Evolutionary conservation across 2,797 vertebrate species (phyloP), one percentile per base, ranked within the genome.

Genomic region (Pangasius sanitwongsei): DNA sequence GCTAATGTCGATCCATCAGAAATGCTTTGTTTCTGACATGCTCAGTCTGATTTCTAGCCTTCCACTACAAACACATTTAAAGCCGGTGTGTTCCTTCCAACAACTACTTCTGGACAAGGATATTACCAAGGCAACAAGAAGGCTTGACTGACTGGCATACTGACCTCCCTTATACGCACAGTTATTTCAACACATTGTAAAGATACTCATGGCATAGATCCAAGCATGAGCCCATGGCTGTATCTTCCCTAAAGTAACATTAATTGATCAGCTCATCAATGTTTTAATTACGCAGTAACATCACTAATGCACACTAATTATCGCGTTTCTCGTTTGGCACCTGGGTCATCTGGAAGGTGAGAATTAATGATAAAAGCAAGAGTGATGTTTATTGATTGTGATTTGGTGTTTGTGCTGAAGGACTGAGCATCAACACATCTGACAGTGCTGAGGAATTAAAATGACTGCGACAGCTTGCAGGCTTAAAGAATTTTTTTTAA

Each of bases 271-370:
- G n/a, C 31, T 63, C 70, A 55, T 63, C 25, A 25, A 20, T 75
- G 28, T 55, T 41, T 41, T 23, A 82, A 86, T 77, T 81, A 69
- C n/a, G 5, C 25, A 69, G 50, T 34, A 70, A 89, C 25, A n/a
- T 61, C 6, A 4, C 28, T 81, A 89, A 89, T 74, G 55, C 59
- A 59, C 74, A 12, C 44, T 16, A 50, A 89, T 65, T 50, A 44
- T 44, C 28, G 59, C 63, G 61, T 70, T 67, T 57, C 18, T 55
- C 65, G 31, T 63, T 86, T 53, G 85, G 70, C 65, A 67, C 31
- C 55, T 15, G 44, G 85, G 88, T 89, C 55, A 75, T 65, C 61
- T 50, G n/a, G 69, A 70, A 83, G 59, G 69, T 86, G n/a, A 82
- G 84, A 78, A 61, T n/a, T 81, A 72, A 81, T 6, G 53, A 37